Base-by-base conservation (phyloP, 2,888 invertebrate genomes). In the Eilema caniola region DNA sequence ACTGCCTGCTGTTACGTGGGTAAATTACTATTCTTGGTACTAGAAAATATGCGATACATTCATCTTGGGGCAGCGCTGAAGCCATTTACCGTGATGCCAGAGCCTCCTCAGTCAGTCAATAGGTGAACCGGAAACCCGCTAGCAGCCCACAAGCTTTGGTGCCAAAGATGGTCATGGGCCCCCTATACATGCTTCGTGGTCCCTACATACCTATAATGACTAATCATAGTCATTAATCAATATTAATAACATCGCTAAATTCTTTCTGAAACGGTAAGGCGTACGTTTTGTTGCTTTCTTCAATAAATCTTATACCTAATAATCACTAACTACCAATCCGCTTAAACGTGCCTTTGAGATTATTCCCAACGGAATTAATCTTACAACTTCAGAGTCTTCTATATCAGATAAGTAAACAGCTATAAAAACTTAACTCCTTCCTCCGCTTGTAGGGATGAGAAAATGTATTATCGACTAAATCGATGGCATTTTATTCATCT, bases 341-440 rank as follows among this genome's bases (percentile, higher is more conserved):
- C 61, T 66, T 75, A 60, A 63, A 37, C 66, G 68, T 65, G 37
- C 53, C 62, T 62, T 66, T 70, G 74, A 76, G 80, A 80, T 80
- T 76, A 75, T 68, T 63, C 71, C 66, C 71, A 70, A 31, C 70
- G 64, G 73, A 82, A 78, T 78, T 74, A 78, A 80, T 82, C 76
- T 82, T 68, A 69, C 53, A 72, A 70, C 75, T 75, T 72, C 66
- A 67, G 68, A 74, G 75, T 69, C 67, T 72, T 75, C 73, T 71
- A 73, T 65, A 75, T 62, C 67, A 67, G 82, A 81, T 79, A 79
- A 77, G 75, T 76, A 77, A 77, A 80, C 76, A 75, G 73, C 71
- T 74, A 80, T 86, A 84, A 85, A 86, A 84, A 80, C 77, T 81
- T 79, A 86, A 83, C 87, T 86, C 86, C 85, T 86, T 85, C 73